These are phyloP conservation scores for Eufriesea mexicana DNA, from an alignment of 1,140 invertebrate genomes.

Conservation along the genomic window DNA sequence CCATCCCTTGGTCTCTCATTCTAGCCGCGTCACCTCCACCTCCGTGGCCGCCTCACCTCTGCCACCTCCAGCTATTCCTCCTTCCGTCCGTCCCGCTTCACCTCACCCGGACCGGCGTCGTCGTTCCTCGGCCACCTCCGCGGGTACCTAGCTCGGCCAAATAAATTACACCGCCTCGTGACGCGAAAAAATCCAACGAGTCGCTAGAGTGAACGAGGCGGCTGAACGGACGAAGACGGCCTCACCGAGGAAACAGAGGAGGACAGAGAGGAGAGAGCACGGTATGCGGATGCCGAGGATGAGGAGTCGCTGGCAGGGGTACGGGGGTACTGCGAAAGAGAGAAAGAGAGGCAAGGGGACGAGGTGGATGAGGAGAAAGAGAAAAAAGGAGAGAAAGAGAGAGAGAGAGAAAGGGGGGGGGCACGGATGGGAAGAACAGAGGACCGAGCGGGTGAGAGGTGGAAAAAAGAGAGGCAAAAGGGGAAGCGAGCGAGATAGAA, in stretches of 20 bases:
- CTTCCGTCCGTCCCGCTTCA: slow-evolving; percentile 42
- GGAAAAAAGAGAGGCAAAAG: slow-evolving; percentile 23
- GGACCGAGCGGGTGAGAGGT: not conserved
- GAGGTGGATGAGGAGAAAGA: slow-evolving; percentile 28
- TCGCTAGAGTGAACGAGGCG: slow-evolving; percentile 74
- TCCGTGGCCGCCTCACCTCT: slow-evolving; percentile 62
- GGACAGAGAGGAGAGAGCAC: slow-evolving; percentile 22
- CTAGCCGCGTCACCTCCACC: slow-evolving; percentile 70
- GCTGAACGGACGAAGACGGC: slow-evolving; percentile 50
- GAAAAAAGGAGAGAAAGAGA: not conserved
- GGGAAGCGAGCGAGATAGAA: slow-evolving; percentile 47
- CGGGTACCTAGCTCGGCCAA: slow-evolving; percentile 77
- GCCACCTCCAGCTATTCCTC: slow-evolving; percentile 63
- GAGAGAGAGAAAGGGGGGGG: not conserved
- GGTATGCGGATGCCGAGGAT: slow-evolving; percentile 32
- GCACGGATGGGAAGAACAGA: slow-evolving; percentile 27
- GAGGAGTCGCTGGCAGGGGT: slow-evolving; percentile 35
- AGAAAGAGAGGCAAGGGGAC: not conserved
- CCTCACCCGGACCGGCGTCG: slow-evolving; percentile 37
- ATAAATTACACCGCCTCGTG: slow-evolving; percentile 82
- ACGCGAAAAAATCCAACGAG: slow-evolving; percentile 82
- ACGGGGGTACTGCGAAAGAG: not conserved
- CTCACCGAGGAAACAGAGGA: slow-evolving; percentile 10
- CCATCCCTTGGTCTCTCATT: slow-evolving; percentile 66
- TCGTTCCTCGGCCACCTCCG: slow-evolving; percentile 62